Base-by-base conservation (phyloP, 2,113 vertebrate species). In the Cyanoderma ruficeps region DNA sequence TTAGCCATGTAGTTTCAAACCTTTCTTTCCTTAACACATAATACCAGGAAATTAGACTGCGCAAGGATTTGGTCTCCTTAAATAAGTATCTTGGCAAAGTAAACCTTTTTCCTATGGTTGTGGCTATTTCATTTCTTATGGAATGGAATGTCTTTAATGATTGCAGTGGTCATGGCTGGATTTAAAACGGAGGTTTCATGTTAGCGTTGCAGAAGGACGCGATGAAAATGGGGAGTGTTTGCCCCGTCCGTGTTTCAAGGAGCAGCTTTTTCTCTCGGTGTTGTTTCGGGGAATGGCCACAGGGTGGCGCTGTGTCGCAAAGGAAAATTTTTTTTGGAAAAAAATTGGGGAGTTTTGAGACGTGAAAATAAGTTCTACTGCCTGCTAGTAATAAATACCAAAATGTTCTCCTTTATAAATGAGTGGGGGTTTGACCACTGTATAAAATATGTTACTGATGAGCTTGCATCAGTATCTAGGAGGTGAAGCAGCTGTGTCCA, bases 261-360 rank as follows among this genome's bases (percentile, higher is more conserved):
- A 49, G 47, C 39, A 6, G 24, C 52, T 27, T 12, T 23, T 7
- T 0, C 7, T 23, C 11, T 14, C 7, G 1, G 1, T 56, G 42
- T 13, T 82, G 16, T n/a, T 71, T 37, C 11, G 3, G 1, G n/a
- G 14, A 30, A 39, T 3, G 35, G 27, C 89, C 94, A 74, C 78
- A 10, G 1, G 63, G 39, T 23, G 91, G 67, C 57, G 82, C 55
- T 76, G 27, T 50, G 27, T 39, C 33, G 79, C 47, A 65, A 76
- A 39, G 30, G 14, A 5, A 42, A n/a, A 1, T 3, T 17, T 22
- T 16, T 33, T 16, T 7, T 1, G 27, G 35, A 0, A 1, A 50
- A 39, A 22, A 19, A 9, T 0, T 0, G 6, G 3, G 2, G 8
- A 0, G 1, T 9, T 56, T 11, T 24, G 31, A 11, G 72, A 41